These are phyloP conservation scores for Myotis planiceps DNA, from an alignment of 2,797 vertebrate genomes.

Conservation along the genomic window DNA sequence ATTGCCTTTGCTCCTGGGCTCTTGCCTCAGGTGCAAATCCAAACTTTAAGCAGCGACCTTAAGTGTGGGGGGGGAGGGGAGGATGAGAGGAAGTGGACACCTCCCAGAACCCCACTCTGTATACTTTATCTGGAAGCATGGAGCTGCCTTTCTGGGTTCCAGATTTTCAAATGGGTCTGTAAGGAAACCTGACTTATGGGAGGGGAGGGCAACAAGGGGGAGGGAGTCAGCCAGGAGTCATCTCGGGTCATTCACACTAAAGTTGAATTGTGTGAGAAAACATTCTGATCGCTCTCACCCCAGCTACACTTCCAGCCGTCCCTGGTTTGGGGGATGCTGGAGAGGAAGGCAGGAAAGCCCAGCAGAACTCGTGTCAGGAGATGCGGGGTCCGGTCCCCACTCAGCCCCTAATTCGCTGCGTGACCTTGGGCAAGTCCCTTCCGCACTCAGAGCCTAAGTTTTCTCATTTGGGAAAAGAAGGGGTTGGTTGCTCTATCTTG, in stretches of 20 bases:
- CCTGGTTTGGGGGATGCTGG: neutral
- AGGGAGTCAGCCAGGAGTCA: slow-evolving; percentile 2
- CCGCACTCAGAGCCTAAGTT: neutral
- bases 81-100: neutral
- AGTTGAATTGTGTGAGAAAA: slow-evolving; percentile 54
- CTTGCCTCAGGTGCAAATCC: neutral
- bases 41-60: slow-evolving; percentile 68
- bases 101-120: neutral
- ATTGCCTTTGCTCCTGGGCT: neutral
- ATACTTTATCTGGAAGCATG: neutral
- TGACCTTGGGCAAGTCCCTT: slow-evolving; percentile 74
- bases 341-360: neutral
- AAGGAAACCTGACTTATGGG: neutral
- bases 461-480: slow-evolving; percentile 1
- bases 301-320: neutral
- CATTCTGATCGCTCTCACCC: neutral
- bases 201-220: too few relatives aligned
- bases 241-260: slow-evolving; percentile 43
- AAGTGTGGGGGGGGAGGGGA: neutral
- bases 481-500: neutral
- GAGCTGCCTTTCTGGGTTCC: neutral
- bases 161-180: neutral
- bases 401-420: neutral
- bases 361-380: neutral
- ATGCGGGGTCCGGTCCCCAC: rapidly evolving